These are phyloP conservation scores for Mirza zaza DNA, from an alignment of 2,113 vertebrate genomes.

Conservation along the genomic window DNA sequence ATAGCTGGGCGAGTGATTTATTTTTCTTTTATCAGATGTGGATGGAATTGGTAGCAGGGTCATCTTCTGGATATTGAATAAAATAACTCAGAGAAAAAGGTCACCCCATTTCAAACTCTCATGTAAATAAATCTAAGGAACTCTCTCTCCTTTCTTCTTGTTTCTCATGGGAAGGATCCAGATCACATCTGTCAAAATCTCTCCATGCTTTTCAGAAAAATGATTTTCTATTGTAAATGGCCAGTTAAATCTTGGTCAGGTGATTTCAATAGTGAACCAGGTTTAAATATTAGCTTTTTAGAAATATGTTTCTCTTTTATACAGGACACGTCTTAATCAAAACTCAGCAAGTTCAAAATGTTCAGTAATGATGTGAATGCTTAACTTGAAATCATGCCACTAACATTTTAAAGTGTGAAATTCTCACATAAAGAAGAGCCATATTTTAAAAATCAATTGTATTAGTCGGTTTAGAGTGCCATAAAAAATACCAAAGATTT, in stretches of 20 bases:
- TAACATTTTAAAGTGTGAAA: not conserved
- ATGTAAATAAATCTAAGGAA: not conserved
- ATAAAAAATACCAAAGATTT: not conserved
- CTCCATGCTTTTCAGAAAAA: constrained; percentile 7
- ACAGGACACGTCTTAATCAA: not conserved
- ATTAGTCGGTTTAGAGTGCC: not conserved
- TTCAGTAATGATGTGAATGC: not conserved
- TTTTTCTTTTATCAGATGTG: constrained; percentile 62
- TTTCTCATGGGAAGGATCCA: constrained; percentile 14
- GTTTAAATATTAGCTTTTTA: constrained; percentile 27
- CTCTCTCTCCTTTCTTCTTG: not conserved
- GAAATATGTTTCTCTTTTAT: not conserved
- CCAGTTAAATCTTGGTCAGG: not conserved
- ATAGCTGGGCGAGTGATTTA: constrained; percentile 8
- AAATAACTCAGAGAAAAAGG: constrained; percentile 49
- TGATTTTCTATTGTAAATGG: not conserved
- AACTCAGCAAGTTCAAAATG: not conserved
- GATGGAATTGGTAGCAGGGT: not conserved
- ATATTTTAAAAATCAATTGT: constrained; percentile 9
- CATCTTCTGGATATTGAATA: constrained; percentile 20
- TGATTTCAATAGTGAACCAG: not conserved
- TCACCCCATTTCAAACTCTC: not conserved
- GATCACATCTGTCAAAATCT: not conserved
- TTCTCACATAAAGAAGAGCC: not conserved
- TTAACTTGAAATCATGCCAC: not conserved